Percentiles rank a stretch among this genome's conserved stretches.
These are phyloP conservation scores for Diabrotica undecimpunctata DNA, from an alignment of 1,140 invertebrate species.

Conservation along the genomic window DNA sequence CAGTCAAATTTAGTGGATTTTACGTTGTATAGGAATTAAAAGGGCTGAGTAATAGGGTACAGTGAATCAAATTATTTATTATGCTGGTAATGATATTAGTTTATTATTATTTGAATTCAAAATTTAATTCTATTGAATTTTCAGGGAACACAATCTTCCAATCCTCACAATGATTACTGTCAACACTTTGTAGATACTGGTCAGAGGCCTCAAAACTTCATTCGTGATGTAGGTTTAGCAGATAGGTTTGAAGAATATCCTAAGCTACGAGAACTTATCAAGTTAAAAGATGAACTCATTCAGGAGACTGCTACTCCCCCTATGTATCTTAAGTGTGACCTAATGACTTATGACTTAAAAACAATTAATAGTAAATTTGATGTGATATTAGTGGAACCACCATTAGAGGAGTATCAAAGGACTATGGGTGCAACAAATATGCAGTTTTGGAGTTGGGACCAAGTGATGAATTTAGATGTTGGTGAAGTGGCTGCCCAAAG, in stretches of 20 bases:
- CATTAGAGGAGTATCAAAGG: slow-evolving; percentile 90
- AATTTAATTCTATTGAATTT: slow-evolving; percentile 26
- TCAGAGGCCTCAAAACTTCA: slow-evolving; percentile 97
- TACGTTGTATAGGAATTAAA: too few species aligned
- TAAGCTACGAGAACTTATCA: slow-evolving; percentile 91
- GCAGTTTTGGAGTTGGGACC: slow-evolving; percentile 94
- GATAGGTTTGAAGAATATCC: slow-evolving; percentile 99
- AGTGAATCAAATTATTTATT: too few species aligned
- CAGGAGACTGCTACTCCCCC: slow-evolving; percentile 88
- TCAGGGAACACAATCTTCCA: slow-evolving; percentile 95
- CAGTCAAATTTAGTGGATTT: too few species aligned
- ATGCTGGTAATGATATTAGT: too few species aligned
- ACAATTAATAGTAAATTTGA: slow-evolving; percentile 91
- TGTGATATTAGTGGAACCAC: slow-evolving; percentile 94
- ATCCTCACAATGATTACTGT: slow-evolving; percentile 99
- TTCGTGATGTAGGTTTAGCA: slow-evolving; percentile 91
- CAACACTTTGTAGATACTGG: slow-evolving; percentile 99
- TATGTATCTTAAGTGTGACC: slow-evolving; percentile 94
- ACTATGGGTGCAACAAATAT: slow-evolving; percentile 80
- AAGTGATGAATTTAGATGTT: slow-evolving; percentile 90
- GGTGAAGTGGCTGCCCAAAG: slow-evolving; percentile 86
- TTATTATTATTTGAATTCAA: too few species aligned
- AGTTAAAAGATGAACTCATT: slow-evolving; percentile 93
- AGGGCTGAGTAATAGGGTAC: too few species aligned
- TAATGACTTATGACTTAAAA: slow-evolving; percentile 79